phyloP scores from a whole-genome alignment of 92 coral and sea anemone genomes.

The Desmophyllum pertusum region DNA sequence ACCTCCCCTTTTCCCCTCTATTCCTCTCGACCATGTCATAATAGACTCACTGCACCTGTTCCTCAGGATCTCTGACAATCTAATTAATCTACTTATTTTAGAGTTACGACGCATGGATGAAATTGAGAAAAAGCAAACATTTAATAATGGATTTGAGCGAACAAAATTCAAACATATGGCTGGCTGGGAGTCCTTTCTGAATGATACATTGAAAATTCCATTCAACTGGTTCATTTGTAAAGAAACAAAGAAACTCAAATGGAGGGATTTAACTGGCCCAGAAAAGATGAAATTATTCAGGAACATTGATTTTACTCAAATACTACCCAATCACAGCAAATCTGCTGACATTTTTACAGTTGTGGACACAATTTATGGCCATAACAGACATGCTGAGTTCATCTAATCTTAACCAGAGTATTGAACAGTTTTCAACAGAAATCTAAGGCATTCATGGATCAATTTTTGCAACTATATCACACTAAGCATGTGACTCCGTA shows the following conservation, averaged over 20 bases:
- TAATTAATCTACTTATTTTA: no score
- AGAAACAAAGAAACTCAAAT: no score
- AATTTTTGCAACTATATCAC: slow-evolving; percentile 28
- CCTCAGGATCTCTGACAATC: no score
- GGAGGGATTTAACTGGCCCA: slow-evolving; percentile 47
- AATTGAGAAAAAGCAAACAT: no score
- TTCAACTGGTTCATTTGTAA: no score
- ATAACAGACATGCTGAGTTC: neutral
- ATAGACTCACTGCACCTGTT: no score
- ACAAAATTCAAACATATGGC: slow-evolving; percentile 39
- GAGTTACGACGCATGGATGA: no score
- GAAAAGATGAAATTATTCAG: slow-evolving; percentile 18
- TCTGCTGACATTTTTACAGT: slow-evolving; percentile 15
- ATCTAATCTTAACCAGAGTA: neutral
- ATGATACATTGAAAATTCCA: slow-evolving; percentile 29
- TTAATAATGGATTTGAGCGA: slow-evolving; percentile 27
- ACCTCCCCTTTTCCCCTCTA: no score
- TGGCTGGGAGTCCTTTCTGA: slow-evolving; percentile 30
- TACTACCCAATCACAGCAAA: slow-evolving; percentile 5
- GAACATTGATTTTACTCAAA: slow-evolving; percentile 10
- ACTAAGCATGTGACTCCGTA: slow-evolving; percentile 45
- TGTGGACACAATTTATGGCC: slow-evolving; percentile 31
- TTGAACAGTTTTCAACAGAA: slow-evolving; percentile 14
- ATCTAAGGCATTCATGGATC: slow-evolving; percentile 32
- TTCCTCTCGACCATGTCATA: no score